Evolutionary conservation across 2,113 vertebrate genomes (phyloP).

Genomic region (Engystomops pustulosus): DNA sequence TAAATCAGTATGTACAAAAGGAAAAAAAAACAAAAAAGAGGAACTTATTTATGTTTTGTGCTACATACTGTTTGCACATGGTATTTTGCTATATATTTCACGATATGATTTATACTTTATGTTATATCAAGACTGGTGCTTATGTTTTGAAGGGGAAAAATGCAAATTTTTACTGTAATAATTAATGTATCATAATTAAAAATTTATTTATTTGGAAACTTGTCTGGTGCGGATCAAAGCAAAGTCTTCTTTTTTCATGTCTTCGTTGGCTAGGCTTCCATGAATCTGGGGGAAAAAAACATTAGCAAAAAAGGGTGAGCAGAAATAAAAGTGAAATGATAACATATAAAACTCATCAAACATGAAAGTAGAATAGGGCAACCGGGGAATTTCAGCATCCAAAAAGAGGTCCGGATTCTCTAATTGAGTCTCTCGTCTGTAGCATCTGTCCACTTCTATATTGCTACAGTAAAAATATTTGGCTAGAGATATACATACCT

Average conservation of each 20-base stretch:
- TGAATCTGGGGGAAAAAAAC: constrained; percentile 25
- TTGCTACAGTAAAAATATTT: no score
- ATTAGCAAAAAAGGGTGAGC: background rate
- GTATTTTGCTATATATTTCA: constrained; percentile 74
- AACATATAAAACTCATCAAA: background rate
- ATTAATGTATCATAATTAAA: constrained; percentile 85
- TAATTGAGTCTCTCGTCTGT: background rate
- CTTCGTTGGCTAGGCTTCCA: constrained; percentile 9
- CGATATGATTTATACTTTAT: constrained; percentile 73
- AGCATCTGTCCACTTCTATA: background rate
- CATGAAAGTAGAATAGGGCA: background rate
- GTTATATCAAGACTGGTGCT: constrained; percentile 83
- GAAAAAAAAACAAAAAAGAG: constrained; percentile 54
- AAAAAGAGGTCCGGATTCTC: background rate
- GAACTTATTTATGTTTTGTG: constrained; percentile 70
- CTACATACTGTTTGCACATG: constrained; percentile 78
- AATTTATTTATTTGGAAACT: constrained; percentile 81
- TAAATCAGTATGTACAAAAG: constrained; percentile 70
- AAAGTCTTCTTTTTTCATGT: constrained; percentile 25
- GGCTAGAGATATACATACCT: no score
- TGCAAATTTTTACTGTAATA: constrained; percentile 85
- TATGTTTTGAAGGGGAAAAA: constrained; percentile 79
- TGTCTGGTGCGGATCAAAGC: constrained; percentile 71
- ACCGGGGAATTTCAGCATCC: background rate
- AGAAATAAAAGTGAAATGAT: background rate